These are phyloP conservation scores for Anolis apletophallus DNA, from an alignment of 2,797 vertebrate species.

Conservation along the genomic window DNA sequence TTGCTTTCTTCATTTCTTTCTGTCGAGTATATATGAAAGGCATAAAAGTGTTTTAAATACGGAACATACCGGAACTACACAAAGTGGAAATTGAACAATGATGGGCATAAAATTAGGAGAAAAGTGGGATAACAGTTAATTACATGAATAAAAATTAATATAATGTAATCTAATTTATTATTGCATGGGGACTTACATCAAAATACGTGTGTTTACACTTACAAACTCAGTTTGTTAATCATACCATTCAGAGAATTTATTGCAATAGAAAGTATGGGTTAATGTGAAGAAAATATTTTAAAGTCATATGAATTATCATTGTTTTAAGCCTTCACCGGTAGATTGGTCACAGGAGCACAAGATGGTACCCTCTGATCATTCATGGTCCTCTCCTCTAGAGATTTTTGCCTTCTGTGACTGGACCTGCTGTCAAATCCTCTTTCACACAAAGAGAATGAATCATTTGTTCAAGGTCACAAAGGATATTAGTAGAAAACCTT, in stretches of 20 bases:
- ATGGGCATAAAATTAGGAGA: no score
- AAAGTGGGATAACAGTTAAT: no score
- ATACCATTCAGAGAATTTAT: no score
- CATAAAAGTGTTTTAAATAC: neutral
- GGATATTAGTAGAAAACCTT: neutral
- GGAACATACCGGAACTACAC: neutral
- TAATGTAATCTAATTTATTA: no score
- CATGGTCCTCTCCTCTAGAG: slow-evolving; percentile 22
- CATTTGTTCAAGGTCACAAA: slow-evolving; percentile 41
- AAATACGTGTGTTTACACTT: no score
- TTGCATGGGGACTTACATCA: no score
- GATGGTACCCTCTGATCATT: slow-evolving; percentile 22
- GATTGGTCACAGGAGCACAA: neutral
- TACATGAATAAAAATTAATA: no score
- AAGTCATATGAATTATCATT: neutral
- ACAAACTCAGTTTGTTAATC: no score
- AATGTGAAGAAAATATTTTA: neutral
- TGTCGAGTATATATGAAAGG: neutral
- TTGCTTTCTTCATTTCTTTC: neutral
- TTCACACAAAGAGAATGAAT: slow-evolving; percentile 40
- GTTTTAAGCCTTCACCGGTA: neutral
- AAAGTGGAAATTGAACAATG: neutral
- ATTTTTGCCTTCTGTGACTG: slow-evolving; percentile 10
- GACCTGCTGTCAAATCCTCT: slow-evolving; percentile 36
- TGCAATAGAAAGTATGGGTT: neutral